phyloP scores from a whole-genome alignment of 2,113 vertebrate genomes.

The Panthera tigris region DNA sequence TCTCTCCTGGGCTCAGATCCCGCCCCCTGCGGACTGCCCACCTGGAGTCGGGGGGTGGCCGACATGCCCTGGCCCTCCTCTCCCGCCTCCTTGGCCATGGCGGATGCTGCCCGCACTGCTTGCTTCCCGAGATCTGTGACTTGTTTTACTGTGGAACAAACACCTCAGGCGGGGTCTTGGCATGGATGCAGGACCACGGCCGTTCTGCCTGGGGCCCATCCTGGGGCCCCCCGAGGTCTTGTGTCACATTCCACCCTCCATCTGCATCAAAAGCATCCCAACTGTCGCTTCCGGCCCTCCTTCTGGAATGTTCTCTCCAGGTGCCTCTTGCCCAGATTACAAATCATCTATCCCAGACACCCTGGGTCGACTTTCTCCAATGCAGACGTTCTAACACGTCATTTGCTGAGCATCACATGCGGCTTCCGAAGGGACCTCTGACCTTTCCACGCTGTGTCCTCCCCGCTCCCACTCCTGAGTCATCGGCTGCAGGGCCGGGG shows the following conservation, averaged over 20 bases:
- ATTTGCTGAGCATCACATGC: background rate
- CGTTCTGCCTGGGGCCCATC: background rate
- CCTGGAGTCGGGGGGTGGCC: background rate
- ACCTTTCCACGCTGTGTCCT: background rate
- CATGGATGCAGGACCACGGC: accelerated
- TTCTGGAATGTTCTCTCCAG: background rate
- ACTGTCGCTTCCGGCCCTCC: background rate
- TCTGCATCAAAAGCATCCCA: background rate
- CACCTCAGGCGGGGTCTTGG: background rate
- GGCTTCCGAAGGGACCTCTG: background rate
- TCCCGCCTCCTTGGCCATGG: background rate
- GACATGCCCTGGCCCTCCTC: accelerated
- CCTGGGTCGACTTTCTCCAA: background rate
- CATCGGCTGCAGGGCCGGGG: accelerated
- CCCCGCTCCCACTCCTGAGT: background rate
- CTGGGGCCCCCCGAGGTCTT: background rate
- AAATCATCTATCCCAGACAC: background rate
- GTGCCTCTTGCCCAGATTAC: background rate
- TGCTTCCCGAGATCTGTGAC: background rate
- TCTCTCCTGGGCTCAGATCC: background rate
- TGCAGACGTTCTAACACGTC: background rate
- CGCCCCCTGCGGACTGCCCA: accelerated
- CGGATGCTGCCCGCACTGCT: background rate
- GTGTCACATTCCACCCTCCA: background rate
- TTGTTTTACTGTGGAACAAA: no score